These are phyloP conservation scores for Bombus balteatus DNA, from an alignment of 1,140 invertebrate species.

Conservation along the genomic window DNA sequence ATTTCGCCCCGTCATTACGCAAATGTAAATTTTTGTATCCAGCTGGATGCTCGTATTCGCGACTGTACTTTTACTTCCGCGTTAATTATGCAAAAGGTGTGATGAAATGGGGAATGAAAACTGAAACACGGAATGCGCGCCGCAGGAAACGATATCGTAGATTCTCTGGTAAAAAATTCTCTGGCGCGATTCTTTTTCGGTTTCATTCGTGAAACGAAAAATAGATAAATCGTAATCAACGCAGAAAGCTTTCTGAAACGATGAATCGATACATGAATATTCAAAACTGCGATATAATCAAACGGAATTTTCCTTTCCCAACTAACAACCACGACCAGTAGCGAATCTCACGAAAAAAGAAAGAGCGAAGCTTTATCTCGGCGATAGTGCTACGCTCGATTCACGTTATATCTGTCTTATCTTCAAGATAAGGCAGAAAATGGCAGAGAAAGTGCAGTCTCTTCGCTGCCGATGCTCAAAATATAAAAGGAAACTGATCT, in stretches of 20 bases:
- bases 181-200: background rate
- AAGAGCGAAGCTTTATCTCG: background rate
- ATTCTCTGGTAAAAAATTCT: background rate
- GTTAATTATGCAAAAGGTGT: background rate
- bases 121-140: background rate
- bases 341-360: background rate
- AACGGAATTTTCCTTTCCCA: background rate
- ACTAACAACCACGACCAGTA: background rate
- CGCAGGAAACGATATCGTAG: background rate
- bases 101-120: slow-evolving; percentile 15
- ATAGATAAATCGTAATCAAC: background rate
- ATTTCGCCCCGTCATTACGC: background rate
- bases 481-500: background rate
- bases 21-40: background rate
- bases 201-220: background rate
- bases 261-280: no score
- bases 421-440: slow-evolving; percentile 17
- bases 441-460: background rate
- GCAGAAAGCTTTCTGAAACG: no score
- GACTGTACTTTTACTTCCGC: slow-evolving; percentile 24
- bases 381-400: background rate
- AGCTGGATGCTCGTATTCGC: background rate
- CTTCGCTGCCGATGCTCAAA: background rate
- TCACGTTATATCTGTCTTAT: background rate
- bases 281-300: background rate